Base-by-base conservation (phyloP, 1,140 invertebrate species). In the Drosophila rufa region DNA sequence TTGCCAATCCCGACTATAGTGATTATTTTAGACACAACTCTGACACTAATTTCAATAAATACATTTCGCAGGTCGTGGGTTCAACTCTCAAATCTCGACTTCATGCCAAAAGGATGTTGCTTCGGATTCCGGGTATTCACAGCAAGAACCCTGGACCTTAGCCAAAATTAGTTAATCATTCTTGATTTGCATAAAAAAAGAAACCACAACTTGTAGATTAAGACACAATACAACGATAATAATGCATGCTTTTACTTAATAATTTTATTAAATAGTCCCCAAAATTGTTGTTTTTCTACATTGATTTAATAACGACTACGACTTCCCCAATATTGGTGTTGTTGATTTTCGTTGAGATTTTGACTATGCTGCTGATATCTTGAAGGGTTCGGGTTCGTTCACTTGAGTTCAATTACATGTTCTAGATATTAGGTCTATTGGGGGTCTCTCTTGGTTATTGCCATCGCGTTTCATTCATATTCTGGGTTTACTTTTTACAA, bases 181-280 rank as follows among this genome's bases (percentile, higher is more conserved):
- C 30, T 5, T 2, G 8, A 22, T 19, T 62, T 55, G 7, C 47
- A 5, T 5, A 12, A 43, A 17, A 25, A 36, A 43, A 12, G 19
- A 15, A 8, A 8, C 25, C 11, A 25, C 2, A 17, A n/a, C 3
- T 14, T 14, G 17, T 55, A 5, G 33, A 22, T 27, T 15, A 3
- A 67, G 3, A 66, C 70, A 38, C 19, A 33, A 55, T n/a, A 4
- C 15, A 15, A 56, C 19, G 11, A n/a, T 4, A 25, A 19, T 12
- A 2, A 38, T 53, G 19, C 11, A 6, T 40, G 15, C 12, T 36
- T 9, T 82, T 46, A 66, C 59, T 82, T 82, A 79, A 79, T 82
- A 79, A 57, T 43, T 82, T 82, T 82, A 82, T 82, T 82, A 79
- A 62, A 75, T 75, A 82, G 53, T 75, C 80, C 75, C 73, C 75